Percentiles rank a stretch among this genome's conserved stretches.
Conservation (phyloP, 2,888 invertebrate genomes). For the Drosophila testacea region DNA sequence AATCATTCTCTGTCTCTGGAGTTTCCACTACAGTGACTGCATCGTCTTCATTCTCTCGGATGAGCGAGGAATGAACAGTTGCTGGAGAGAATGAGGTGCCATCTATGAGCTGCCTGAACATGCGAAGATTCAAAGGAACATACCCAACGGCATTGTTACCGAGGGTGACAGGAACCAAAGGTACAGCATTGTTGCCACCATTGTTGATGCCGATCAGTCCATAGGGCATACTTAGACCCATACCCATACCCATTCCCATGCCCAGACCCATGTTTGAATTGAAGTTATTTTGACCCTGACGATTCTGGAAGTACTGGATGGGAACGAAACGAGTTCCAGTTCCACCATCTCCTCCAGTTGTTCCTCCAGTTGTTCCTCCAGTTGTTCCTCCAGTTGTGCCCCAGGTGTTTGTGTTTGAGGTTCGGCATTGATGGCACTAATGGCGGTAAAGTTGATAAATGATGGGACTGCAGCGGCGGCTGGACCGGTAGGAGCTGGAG, state of each 20-base stretch:
- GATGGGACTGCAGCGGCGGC: no score
- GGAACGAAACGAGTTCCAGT: background rate
- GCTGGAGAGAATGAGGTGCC: background rate
- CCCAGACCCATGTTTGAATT: background rate
- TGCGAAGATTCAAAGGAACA: conserved; percentile 63
- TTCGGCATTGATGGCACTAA: no score
- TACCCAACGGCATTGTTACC: conserved; percentile 63
- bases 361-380: background rate
- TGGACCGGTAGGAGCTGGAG: no score
- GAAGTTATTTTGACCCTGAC: conserved; percentile 28
- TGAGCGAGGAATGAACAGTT: background rate
- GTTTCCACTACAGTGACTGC: background rate
- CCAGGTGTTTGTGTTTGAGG: no score
- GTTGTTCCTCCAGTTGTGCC: no score
- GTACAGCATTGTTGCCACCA: conserved; percentile 24
- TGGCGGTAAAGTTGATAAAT: no score
- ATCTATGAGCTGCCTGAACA: conserved; percentile 43
- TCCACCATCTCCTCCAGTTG: background rate
- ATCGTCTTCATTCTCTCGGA: conserved; percentile 42
- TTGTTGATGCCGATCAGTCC: background rate
- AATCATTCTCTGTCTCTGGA: background rate
- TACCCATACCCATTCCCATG: no score
- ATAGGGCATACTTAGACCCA: background rate
- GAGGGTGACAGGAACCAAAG: conserved; percentile 62
- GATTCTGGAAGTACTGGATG: conserved; percentile 43